Percentiles rank a stretch among this genome's conserved stretches.
Evolutionary conservation across 2,888 invertebrate species (phyloP).

Genomic region (Sarcophaga variegata): DNA sequence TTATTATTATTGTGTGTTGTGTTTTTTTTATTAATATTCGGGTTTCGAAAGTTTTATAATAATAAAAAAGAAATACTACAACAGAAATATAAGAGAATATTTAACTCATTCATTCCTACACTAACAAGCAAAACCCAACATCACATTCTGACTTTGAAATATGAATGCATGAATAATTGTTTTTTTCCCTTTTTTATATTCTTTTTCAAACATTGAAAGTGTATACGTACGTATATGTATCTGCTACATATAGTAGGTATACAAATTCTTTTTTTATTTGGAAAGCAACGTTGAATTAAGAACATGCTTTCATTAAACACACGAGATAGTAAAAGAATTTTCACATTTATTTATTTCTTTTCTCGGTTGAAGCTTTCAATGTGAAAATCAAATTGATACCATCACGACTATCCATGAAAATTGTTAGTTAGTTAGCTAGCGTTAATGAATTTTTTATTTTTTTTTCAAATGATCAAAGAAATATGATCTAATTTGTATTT

Average conservation of each 20-base stretch:
- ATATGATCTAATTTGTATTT: slow-evolving; percentile 55
- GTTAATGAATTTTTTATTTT: slow-evolving; percentile 24
- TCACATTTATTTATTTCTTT: slow-evolving; percentile 4
- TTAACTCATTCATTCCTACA: slow-evolving; percentile 11
- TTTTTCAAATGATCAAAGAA: slow-evolving; percentile 26
- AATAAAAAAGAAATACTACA: slow-evolving; percentile 15
- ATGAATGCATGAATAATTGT: slow-evolving; percentile 51
- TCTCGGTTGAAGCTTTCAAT: neutral
- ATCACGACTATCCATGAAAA: no score
- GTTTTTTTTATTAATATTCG: slow-evolving; percentile 1
- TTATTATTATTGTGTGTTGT: slow-evolving; percentile 17
- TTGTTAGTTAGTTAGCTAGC: neutral
- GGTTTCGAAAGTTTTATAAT: slow-evolving; percentile 46
- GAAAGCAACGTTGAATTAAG: slow-evolving; percentile 12
- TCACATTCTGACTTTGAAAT: slow-evolving; percentile 52
- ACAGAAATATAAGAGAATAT: slow-evolving; percentile 20
- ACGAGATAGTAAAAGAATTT: slow-evolving; percentile 17
- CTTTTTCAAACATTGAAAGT: neutral
- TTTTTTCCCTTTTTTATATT: slow-evolving; percentile 7
- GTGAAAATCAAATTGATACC: neutral
- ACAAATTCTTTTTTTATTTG: neutral
- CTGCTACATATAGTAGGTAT: neutral
- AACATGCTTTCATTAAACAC: slow-evolving; percentile 33
- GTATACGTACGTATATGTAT: slow-evolving; percentile 19
- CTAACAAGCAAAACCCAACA: slow-evolving; percentile 11